Evolutionary conservation across 2,888 invertebrate species (phyloP).

Genomic region (Ptychoptera contaminata): DNA sequence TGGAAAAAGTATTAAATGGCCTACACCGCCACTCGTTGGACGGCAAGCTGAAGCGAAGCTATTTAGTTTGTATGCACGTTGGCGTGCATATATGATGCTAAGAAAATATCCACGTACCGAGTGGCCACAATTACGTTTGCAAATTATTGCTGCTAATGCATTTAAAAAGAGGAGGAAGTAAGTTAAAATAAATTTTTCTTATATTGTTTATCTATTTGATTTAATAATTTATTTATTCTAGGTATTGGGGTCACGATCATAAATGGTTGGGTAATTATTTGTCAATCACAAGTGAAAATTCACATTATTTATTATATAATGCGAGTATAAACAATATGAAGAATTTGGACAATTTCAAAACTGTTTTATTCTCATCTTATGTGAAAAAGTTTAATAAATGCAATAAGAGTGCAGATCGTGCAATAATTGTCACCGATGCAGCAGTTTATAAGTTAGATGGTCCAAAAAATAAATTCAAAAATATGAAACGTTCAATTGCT

Average conservation of each 20-base stretch:
- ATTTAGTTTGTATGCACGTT: conserved; percentile 51
- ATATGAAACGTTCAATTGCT: conserved; percentile 70
- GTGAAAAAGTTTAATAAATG: conserved; percentile 31
- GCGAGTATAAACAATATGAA: conserved; percentile 51
- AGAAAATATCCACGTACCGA: conserved; percentile 61
- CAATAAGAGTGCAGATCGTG: conserved; percentile 74
- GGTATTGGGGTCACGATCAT: conserved; percentile 57
- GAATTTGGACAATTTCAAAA: conserved; percentile 46
- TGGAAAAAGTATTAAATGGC: conserved; percentile 71
- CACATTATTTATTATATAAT: conserved; percentile 45
- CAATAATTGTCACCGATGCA: conserved; percentile 72
- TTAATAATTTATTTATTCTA: conserved; percentile 28
- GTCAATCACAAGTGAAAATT: conserved; percentile 48
- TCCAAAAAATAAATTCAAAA: conserved; percentile 58
- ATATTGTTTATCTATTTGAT: background rate
- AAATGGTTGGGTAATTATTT: conserved; percentile 80
- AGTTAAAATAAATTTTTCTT: background rate
- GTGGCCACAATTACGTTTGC: conserved; percentile 75
- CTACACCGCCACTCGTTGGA: conserved; percentile 55
- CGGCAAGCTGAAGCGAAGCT: conserved; percentile 43
- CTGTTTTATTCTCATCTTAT: conserved; percentile 31
- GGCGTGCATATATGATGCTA: conserved; percentile 82
- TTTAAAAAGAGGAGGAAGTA: conserved; percentile 38
- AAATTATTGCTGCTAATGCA: conserved; percentile 60
- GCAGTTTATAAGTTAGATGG: conserved; percentile 78